Conservation (phyloP, 2,888 invertebrate species). For the Danaus chrysippus region DNA sequence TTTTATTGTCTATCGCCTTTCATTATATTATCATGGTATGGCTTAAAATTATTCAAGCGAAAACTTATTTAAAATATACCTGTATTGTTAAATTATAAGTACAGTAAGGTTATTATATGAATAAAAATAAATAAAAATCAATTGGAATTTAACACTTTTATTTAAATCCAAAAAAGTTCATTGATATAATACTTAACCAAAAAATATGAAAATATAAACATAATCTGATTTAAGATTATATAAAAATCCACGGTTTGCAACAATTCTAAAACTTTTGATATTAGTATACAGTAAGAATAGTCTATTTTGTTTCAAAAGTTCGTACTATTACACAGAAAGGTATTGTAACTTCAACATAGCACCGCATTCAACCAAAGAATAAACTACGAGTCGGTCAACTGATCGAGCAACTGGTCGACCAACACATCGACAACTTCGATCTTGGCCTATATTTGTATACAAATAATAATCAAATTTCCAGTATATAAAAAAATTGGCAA, state of each 20-base stretch:
- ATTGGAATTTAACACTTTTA: not conserved
- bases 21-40: not conserved
- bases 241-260: not conserved
- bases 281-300: not conserved
- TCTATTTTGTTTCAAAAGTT: not conserved
- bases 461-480: too few species aligned
- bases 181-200: not conserved
- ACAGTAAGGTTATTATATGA: not conserved
- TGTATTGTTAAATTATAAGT: not conserved
- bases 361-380: not conserved
- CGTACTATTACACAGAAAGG: not conserved
- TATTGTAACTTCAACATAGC: not conserved
- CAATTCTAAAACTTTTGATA: not conserved
- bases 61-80: not conserved
- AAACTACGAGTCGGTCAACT: not conserved
- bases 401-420: too few species aligned
- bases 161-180: slow-evolving; percentile 1
- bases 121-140: not conserved
- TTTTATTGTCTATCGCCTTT: slow-evolving; percentile 29
- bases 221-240: not conserved
- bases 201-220: not conserved
- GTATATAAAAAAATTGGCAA: too few species aligned
- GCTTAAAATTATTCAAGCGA: not conserved
- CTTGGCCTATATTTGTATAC: too few species aligned
- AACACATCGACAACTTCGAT: too few species aligned